Evolutionary conservation across 2,797 vertebrate species (phyloP).

Genomic region (Tamandua tetradactyla): DNA sequence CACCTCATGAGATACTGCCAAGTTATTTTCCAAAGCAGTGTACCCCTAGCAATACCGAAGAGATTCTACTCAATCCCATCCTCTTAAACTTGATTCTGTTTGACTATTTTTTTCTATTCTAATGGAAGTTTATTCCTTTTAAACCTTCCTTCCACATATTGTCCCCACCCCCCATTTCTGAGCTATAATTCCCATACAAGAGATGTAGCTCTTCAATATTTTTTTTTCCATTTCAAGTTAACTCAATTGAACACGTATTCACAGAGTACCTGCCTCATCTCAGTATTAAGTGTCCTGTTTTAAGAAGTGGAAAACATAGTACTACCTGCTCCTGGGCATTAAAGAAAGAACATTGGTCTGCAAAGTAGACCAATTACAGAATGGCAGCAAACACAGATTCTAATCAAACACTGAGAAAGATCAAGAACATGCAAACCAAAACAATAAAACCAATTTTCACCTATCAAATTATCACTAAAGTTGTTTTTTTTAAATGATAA

Average conservation of each 20-base stretch:
- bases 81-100: constrained; percentile 22
- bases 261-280: not conserved
- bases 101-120: constrained; percentile 8
- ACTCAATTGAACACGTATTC: constrained; percentile 32
- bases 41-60: not conserved
- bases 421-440: not conserved
- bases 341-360: not conserved
- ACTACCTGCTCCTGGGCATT: not conserved
- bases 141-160: constrained; percentile 6
- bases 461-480: constrained; percentile 16
- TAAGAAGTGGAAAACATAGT: constrained; percentile 8
- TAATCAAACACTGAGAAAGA: not conserved
- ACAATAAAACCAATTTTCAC: not conserved
- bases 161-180: not conserved
- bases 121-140: not conserved
- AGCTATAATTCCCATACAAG: not conserved
- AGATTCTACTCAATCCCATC: not conserved
- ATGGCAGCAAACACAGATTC: not conserved
- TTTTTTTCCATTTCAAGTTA: constrained; percentile 14
- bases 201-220: not conserved
- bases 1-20: not conserved
- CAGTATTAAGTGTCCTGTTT: not conserved
- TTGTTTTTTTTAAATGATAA: not conserved
- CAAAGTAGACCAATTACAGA: constrained; percentile 27
- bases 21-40: not conserved